phyloP scores from a whole-genome alignment of 1,140 invertebrate genomes.

The Gryon sp. region DNA sequence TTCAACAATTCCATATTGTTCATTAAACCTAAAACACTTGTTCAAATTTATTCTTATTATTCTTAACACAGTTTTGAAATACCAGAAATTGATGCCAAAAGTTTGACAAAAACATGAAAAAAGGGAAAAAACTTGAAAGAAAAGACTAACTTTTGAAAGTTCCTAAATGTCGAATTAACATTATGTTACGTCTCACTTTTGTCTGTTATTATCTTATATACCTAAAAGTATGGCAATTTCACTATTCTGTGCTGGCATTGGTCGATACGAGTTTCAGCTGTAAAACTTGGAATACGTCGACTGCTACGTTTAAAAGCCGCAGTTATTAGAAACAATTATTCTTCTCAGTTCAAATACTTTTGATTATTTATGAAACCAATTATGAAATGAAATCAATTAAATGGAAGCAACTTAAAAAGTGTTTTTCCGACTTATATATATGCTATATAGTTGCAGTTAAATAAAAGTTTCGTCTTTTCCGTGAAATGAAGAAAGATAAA shows the following conservation, averaged over 20 bases:
- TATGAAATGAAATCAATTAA: no score
- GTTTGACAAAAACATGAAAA: not conserved
- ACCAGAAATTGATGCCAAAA: not conserved
- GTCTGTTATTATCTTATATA: constrained; percentile 38
- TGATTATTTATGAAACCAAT: not conserved
- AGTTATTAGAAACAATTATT: constrained; percentile 1
- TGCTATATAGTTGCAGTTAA: no score
- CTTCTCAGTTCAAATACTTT: constrained; percentile 5
- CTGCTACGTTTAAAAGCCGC: no score
- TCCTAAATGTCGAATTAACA: constrained; percentile 34
- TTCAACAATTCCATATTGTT: no score
- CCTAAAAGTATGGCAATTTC: constrained; percentile 20
- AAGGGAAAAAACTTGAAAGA: not conserved
- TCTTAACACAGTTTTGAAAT: no score
- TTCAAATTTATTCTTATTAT: no score
- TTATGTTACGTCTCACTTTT: constrained; percentile 12
- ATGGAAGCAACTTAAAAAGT: no score
- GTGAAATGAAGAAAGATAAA: no score
- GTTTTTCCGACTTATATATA: no score
- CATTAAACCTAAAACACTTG: no score
- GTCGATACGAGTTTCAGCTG: constrained; percentile 9
- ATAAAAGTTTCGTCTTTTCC: no score
- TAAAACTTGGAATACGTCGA: not conserved
- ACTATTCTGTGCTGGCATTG: constrained; percentile 1
- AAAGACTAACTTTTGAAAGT: constrained; percentile 15